These are phyloP conservation scores for Trachelus tabidus DNA, from an alignment of 2,888 invertebrate species.

Conservation along the genomic window DNA sequence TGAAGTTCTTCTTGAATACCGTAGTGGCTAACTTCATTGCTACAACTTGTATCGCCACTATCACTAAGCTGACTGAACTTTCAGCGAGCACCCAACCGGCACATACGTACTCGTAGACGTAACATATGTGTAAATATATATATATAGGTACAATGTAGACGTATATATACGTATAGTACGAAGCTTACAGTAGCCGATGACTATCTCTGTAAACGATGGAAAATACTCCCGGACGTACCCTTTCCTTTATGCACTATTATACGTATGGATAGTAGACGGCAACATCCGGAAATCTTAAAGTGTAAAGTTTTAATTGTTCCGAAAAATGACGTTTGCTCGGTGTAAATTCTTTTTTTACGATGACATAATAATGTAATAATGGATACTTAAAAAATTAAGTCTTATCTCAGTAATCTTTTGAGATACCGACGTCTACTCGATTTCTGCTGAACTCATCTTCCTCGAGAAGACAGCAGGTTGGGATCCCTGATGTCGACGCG, in stretches of 20 bases:
- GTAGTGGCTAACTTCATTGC: not conserved
- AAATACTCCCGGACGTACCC: constrained; percentile 3
- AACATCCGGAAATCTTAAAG: not conserved
- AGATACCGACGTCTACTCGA: not conserved
- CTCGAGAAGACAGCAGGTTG: not conserved
- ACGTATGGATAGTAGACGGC: not conserved
- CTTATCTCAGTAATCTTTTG: not conserved
- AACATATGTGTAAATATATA: not conserved
- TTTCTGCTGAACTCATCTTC: not conserved
- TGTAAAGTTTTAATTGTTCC: not conserved
- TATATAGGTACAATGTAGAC: not conserved
- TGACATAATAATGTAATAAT: not conserved
- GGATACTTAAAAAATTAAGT: not conserved
- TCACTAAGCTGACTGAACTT: not conserved
- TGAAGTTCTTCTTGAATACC: not conserved
- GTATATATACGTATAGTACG: not conserved
- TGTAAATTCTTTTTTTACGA: not conserved
- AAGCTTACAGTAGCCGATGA: constrained; percentile 1
- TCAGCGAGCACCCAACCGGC: not conserved
- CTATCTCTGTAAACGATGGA: constrained; percentile 7
- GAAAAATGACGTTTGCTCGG: not conserved
- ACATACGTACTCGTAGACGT: constrained; percentile 1
- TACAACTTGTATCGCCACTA: not conserved
- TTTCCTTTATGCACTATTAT: not conserved
- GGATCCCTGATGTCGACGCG: not conserved